Evolutionary conservation across 1,140 invertebrate species (phyloP).

Genomic region (Polypedilum pembai): DNA sequence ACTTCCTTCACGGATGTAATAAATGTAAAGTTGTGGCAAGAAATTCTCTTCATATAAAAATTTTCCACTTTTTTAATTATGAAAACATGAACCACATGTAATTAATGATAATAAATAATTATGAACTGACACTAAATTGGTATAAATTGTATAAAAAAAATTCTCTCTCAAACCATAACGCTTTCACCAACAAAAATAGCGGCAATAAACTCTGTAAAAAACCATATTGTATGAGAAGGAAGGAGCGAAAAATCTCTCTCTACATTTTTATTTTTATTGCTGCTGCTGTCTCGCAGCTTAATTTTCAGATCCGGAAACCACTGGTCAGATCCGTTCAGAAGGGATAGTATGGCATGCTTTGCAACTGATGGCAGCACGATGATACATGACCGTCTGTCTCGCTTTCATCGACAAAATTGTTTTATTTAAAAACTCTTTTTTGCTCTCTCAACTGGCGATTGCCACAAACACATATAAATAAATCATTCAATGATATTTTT

Average conservation of each 20-base stretch:
- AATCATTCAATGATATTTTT: not conserved
- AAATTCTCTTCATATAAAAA: not conserved
- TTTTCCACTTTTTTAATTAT: constrained; percentile 7
- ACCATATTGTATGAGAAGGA: constrained; percentile 6
- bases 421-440: not conserved
- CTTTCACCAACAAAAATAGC: not conserved
- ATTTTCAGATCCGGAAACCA: constrained; percentile 1
- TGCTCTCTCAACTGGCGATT: not conserved
- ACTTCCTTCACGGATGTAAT: not conserved
- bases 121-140: constrained; percentile 28
- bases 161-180: too few species aligned
- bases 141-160: constrained; percentile 23
- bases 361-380: constrained; percentile 1
- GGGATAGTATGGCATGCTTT: not conserved
- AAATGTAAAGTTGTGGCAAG: not conserved
- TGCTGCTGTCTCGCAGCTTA: constrained; percentile 13
- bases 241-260: not conserved
- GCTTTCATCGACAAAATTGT: not conserved
- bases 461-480: not conserved
- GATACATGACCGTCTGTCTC: not conserved
- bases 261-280: not conserved
- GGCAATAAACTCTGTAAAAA: constrained; percentile 9
- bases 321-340: not conserved
- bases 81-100: constrained; percentile 18
- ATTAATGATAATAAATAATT: constrained; percentile 28